Conservation (phyloP, 2,888 invertebrate genomes). For the Eulithis prunata region DNA sequence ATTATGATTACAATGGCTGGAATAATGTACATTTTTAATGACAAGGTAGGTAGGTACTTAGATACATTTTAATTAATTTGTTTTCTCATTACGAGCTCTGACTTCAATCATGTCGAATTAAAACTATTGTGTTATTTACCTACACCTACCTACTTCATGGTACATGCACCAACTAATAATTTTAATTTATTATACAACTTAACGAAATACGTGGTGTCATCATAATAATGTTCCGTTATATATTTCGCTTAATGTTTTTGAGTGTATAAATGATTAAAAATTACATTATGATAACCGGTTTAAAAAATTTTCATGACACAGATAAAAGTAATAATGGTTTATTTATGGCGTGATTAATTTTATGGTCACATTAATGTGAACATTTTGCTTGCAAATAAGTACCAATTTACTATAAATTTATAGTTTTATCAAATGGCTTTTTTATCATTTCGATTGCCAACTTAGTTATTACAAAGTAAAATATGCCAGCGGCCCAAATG, state of each 20-base stretch:
- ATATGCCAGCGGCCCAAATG: slow-evolving; percentile 6
- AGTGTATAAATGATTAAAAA: slow-evolving; percentile 1
- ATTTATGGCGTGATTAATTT: slow-evolving; percentile 23
- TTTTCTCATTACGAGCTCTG: not conserved
- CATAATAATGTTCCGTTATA: not conserved
- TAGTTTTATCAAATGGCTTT: not conserved
- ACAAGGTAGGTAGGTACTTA: not conserved
- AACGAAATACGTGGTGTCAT: not conserved
- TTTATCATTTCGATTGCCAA: slow-evolving; percentile 10
- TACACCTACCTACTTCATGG: no score
- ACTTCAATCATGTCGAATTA: slow-evolving; percentile 4
- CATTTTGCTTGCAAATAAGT: slow-evolving; percentile 17
- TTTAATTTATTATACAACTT: not conserved
- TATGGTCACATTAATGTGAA: slow-evolving; percentile 19
- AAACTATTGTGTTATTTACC: slow-evolving; percentile 3
- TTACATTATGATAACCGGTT: slow-evolving; percentile 2
- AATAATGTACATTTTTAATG: not conserved
- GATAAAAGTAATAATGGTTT: slow-evolving; percentile 17
- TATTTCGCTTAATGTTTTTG: not conserved
- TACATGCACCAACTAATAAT: not conserved
- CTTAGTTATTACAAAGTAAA: not conserved
- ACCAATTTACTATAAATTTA: not conserved
- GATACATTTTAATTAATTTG: not conserved
- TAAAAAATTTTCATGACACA: slow-evolving; percentile 16
- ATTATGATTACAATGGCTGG: no score